These are phyloP conservation scores for Syrmaticus mikado DNA, from an alignment of 2,113 vertebrate species.

Conservation along the genomic window DNA sequence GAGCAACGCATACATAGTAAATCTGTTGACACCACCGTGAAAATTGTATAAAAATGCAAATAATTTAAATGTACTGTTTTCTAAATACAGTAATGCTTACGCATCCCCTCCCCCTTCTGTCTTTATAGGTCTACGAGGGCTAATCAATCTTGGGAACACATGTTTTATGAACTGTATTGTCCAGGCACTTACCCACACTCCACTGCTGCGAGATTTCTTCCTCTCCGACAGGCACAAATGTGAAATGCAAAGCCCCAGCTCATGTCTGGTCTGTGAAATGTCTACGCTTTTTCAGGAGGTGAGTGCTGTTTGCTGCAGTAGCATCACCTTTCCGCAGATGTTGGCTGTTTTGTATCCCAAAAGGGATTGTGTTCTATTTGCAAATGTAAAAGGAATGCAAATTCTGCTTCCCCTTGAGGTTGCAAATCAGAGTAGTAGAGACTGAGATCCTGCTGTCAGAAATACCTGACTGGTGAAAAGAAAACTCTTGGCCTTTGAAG, in stretches of 20 bases:
- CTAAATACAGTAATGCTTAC: conserved; percentile 35
- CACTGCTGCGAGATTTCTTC: conserved; percentile 97
- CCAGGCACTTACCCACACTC: conserved; percentile 97
- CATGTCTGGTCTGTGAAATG: conserved; percentile 99
- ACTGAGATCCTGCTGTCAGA: not conserved
- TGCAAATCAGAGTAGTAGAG: not conserved
- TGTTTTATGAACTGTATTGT: conserved; percentile 99
- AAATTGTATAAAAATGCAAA: conserved; percentile 44
- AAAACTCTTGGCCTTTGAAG: not conserved
- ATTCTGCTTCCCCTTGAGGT: not conserved
- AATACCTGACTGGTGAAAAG: not conserved
- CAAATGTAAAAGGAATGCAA: not conserved
- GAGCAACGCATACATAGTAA: not conserved
- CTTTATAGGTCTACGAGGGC: conserved; percentile 90
- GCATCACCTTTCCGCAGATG: not conserved
- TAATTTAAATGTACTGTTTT: rapidly evolving
- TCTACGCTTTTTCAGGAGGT: conserved; percentile 98
- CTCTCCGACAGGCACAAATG: conserved; percentile 98
- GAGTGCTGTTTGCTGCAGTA: conserved; percentile 31
- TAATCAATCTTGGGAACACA: conserved; percentile 98
- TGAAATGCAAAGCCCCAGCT: conserved; percentile 98
- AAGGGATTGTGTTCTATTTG: not conserved
- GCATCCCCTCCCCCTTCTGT: conserved; percentile 26
- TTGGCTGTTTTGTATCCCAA: not conserved
- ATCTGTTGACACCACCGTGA: not conserved